Base-by-base conservation (phyloP, 2,888 invertebrate genomes). In the Plagiodera versicolora region DNA sequence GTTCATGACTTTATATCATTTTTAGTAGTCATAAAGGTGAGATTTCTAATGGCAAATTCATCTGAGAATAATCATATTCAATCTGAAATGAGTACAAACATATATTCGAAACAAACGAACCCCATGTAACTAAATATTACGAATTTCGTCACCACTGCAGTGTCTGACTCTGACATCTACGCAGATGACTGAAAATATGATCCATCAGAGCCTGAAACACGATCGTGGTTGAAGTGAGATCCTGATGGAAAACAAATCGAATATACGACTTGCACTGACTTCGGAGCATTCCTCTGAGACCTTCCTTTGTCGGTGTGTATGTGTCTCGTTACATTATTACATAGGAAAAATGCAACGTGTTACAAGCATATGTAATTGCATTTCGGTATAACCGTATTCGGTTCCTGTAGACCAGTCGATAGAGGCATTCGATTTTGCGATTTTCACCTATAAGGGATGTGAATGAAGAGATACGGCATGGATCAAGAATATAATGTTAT, bases 361-460 rank as follows among this genome's bases (percentile, higher is more conserved):
- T 69, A 66, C 69, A 65, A 64, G 69, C 69, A 69, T 68, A 68
- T 70, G 68, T 68, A 68, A 68, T 68, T 68, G 66, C 66, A 61
- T 67, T 68, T 66, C 66, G 56, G 62, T 58, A 60, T 55, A 50
- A 39, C 39, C 58, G 30, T 52, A 65, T 54, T 64, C 30, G 62
- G 45, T 18, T 49, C 48, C 10, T 14, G 19, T 49, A 28, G 49
- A 20, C 49, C 14, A 39, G 49, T 49, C 49, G 20, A 16, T 30
- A 16, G 20, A 18, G 20, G 50, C 10, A 30, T 4, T 24, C 24
- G 51, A 24, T 44, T 24, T 24, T 6, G 24, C 4, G 24, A 24
- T 24, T 24, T 24, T 24, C 24, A 24, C 24, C n/a, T n/a, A n/a
- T n/a, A n/a, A n/a, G n/a, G n/a, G n/a, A n/a, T n/a, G n/a, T n/a